Evolutionary conservation across 2,113 vertebrate genomes (phyloP).

Genomic region (Hippocampus guttulatus): DNA sequence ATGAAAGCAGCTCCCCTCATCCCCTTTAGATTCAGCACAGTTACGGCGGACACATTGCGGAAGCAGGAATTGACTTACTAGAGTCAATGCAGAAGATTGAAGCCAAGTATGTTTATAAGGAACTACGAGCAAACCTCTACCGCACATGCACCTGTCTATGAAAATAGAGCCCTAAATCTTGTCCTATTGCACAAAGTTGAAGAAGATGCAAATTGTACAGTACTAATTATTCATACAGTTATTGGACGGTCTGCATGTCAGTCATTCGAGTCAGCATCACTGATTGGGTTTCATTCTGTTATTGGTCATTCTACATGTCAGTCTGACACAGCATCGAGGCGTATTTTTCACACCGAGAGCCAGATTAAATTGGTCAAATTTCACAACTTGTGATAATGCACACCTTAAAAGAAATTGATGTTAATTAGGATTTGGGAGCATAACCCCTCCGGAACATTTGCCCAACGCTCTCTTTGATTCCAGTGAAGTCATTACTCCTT

Average conservation of each 20-base stretch:
- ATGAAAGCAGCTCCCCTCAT: no score
- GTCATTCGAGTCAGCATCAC: not conserved
- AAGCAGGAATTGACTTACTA: no score
- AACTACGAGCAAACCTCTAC: no score
- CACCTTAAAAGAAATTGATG: not conserved
- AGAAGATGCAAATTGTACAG: not conserved
- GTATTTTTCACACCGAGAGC: not conserved
- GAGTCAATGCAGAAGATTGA: no score
- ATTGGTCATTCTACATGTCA: not conserved
- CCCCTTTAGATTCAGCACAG: no score
- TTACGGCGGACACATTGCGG: no score
- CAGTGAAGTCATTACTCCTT: constrained; percentile 31
- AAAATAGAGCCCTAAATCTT: no score
- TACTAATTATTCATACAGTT: not conserved
- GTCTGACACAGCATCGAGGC: not conserved
- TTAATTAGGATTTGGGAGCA: not conserved
- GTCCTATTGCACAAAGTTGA: no score
- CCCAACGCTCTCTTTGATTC: constrained; percentile 35
- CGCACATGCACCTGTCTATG: no score
- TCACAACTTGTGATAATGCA: not conserved
- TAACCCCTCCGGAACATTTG: not conserved
- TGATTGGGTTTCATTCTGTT: not conserved
- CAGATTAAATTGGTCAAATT: not conserved
- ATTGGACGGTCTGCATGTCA: not conserved
- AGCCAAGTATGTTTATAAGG: no score